Evolutionary conservation across 2,797 vertebrate species (phyloP).

Genomic region (Lithobates sylvaticus): DNA sequence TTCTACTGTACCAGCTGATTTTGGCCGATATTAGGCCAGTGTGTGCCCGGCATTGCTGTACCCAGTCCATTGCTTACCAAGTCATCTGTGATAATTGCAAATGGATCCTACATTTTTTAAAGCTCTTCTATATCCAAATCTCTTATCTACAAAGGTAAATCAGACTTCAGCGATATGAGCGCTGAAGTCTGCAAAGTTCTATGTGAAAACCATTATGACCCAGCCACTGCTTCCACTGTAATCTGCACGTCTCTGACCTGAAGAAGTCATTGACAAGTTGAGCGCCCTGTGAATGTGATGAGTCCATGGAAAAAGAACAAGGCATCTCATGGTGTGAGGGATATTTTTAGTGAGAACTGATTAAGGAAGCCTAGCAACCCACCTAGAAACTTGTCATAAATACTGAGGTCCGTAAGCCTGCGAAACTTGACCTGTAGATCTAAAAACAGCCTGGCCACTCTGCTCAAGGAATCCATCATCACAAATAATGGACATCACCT

Average conservation of each 20-base stretch:
- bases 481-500: slow-evolving; percentile 13
- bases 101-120: neutral
- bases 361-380: slow-evolving; percentile 75
- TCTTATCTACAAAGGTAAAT: neutral
- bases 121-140: neutral
- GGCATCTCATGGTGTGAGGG: slow-evolving; percentile 67
- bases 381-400: slow-evolving; percentile 71
- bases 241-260: neutral
- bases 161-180: too few relatives aligned
- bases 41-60: too few relatives aligned
- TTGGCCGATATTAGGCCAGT: too few relatives aligned
- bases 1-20: too few relatives aligned
- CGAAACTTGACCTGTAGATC: slow-evolving; percentile 68
- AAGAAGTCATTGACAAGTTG: slow-evolving; percentile 50
- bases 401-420: slow-evolving; percentile 64
- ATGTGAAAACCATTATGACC: neutral
- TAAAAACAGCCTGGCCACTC: slow-evolving; percentile 46
- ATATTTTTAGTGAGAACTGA: slow-evolving; percentile 75
- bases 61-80: too few relatives aligned
- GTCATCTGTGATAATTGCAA: neutral
- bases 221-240: neutral
- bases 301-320: slow-evolving; percentile 71
- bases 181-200: neutral
- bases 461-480: slow-evolving; percentile 39
- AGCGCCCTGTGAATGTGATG: slow-evolving; percentile 69